These are phyloP conservation scores for Menidia beryllina DNA, from an alignment of 2,113 vertebrate species.

Conservation along the genomic window DNA sequence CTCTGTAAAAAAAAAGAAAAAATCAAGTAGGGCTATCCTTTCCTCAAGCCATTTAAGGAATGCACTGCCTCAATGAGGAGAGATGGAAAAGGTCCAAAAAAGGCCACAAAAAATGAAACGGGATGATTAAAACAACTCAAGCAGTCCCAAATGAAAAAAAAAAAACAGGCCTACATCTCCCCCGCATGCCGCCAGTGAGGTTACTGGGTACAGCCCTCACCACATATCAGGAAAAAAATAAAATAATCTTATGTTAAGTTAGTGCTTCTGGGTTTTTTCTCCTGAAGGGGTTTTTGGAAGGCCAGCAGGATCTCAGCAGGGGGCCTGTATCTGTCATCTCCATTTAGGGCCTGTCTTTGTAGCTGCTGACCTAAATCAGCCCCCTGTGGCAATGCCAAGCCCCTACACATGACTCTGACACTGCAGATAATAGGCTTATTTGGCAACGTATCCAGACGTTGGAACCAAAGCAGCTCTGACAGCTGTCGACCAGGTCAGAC, in stretches of 20 bases:
- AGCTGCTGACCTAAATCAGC: conserved; percentile 73
- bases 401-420: conserved; percentile 28
- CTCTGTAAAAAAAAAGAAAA: conserved; percentile 34
- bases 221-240: conserved; percentile 31
- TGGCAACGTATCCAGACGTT: conserved; percentile 72
- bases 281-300: conserved; percentile 42
- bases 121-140: too few relatives aligned
- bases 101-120: background rate
- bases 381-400: conserved; percentile 41
- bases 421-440: conserved; percentile 71
- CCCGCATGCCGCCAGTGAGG: conserved; percentile 7
- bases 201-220: conserved; percentile 12
- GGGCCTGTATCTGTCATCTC: conserved; percentile 74
- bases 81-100: background rate
- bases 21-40: conserved; percentile 8
- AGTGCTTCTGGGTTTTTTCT: conserved; percentile 34
- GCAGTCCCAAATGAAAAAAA: conserved; percentile 14
- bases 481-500: conserved; percentile 78
- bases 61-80: conserved; percentile 36
- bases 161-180: conserved; percentile 22
- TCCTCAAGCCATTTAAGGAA: background rate
- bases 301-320: conserved; percentile 51
- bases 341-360: conserved; percentile 66
- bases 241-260: conserved; percentile 55
- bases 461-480: conserved; percentile 76